These are phyloP conservation scores for Brassicogethes aeneus DNA, from an alignment of 2,888 invertebrate genomes.

Conservation along the genomic window DNA sequence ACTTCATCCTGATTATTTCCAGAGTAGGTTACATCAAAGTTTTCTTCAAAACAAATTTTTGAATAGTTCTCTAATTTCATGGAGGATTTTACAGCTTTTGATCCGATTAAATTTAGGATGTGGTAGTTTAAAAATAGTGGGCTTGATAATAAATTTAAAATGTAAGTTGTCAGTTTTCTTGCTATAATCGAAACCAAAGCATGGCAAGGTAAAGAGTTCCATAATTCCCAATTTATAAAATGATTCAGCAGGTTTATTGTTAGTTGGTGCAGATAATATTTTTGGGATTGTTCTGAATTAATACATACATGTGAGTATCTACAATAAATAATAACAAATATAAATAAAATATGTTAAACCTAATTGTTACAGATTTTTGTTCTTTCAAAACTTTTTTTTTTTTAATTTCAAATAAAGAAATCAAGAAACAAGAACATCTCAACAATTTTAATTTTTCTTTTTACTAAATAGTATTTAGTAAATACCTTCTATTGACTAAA, in stretches of 20 bases:
- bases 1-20: no score
- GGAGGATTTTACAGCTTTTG: conserved; percentile 18
- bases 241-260: conserved; percentile 51
- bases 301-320: conserved; percentile 38
- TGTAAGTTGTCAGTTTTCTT: conserved; percentile 46
- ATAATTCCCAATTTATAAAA: conserved; percentile 57
- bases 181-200: conserved; percentile 52
- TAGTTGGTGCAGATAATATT: conserved; percentile 51
- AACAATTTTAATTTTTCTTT: no score
- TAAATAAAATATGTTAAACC: no score
- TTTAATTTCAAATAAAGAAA: no score
- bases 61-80: conserved; percentile 26
- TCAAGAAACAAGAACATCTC: no score
- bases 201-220: conserved; percentile 58
- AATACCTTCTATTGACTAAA: no score
- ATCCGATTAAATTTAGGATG: conserved; percentile 22
- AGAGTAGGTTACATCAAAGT: no score
- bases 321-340: conserved; percentile 13
- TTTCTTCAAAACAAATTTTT: conserved; percentile 1
- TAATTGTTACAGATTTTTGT: no score
- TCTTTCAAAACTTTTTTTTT: no score
- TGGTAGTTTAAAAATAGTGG: conserved; percentile 44
- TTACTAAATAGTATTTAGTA: no score
- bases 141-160: conserved; percentile 43
- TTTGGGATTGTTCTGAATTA: conserved; percentile 40